Conservation (phyloP, 2,797 vertebrate species). For the Gymnothorax reevesii region DNA sequence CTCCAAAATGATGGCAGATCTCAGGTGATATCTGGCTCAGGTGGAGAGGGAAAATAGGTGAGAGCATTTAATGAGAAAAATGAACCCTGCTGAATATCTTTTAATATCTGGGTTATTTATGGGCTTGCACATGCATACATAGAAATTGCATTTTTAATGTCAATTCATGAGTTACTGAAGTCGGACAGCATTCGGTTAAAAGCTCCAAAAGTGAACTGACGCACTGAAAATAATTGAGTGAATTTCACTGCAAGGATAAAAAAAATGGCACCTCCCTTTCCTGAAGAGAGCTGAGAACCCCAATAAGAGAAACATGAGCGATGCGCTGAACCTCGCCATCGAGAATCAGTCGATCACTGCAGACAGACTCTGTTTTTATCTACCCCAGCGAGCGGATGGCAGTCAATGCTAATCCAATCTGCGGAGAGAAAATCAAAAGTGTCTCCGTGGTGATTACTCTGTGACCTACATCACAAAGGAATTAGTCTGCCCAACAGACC, state of each 20-base stretch:
- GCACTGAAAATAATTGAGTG: neutral
- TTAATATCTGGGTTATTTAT: neutral
- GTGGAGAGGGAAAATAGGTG: too few relatives aligned
- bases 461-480: conserved; percentile 22
- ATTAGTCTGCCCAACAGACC: conserved; percentile 7
- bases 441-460: conserved; percentile 41
- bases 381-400: conserved; percentile 28
- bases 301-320: neutral
- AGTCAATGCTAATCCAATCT: conserved; percentile 52
- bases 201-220: neutral
- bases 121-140: neutral
- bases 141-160: neutral
- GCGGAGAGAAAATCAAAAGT: conserved; percentile 46
- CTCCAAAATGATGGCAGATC: too few relatives aligned
- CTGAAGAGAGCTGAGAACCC: neutral
- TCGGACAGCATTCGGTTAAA: neutral
- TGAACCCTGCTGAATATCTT: neutral
- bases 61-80: too few relatives aligned
- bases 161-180: neutral
- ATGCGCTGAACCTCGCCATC: neutral
- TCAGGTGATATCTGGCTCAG: too few relatives aligned
- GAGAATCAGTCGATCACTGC: conserved; percentile 16
- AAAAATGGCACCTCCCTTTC: neutral
- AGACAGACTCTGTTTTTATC: conserved; percentile 38
- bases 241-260: neutral